These are phyloP conservation scores for Lepilemur septentrionalis DNA, from an alignment of 2,797 vertebrate species.

Conservation along the genomic window DNA sequence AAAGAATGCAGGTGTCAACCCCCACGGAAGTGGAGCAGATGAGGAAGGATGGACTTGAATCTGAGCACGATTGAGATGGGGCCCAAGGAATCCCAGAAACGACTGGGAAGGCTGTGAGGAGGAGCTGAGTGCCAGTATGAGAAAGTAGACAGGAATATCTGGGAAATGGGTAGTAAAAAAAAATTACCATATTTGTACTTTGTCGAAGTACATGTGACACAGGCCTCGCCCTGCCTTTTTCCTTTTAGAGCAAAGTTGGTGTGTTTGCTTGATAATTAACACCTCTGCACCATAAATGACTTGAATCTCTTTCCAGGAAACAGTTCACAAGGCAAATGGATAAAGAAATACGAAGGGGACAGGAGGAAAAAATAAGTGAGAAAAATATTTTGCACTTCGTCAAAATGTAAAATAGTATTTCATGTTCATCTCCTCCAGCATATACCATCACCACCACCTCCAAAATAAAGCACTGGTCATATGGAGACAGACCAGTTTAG, in stretches of 20 bases:
- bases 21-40: not conserved
- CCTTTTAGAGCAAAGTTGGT: not conserved
- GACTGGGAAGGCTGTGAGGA: not conserved
- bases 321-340: not conserved
- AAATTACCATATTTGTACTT: not conserved
- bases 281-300: not conserved
- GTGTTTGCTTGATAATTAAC: not conserved
- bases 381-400: slow-evolving; percentile 2
- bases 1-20: not conserved
- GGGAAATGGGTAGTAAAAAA: not conserved
- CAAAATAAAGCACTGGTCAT: not conserved
- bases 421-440: not conserved
- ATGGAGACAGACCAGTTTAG: not conserved
- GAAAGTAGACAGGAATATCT: not conserved
- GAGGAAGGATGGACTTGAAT: not conserved
- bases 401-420: not conserved
- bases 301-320: not conserved
- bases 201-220: not conserved
- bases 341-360: not conserved
- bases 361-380: slow-evolving; percentile 15
- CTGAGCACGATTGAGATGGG: not conserved
- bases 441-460: not conserved
- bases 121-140: not conserved
- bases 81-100: not conserved
- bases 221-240: not conserved